Conservation (phyloP, 2,888 invertebrate genomes). For the Agrilus cyanescens region DNA sequence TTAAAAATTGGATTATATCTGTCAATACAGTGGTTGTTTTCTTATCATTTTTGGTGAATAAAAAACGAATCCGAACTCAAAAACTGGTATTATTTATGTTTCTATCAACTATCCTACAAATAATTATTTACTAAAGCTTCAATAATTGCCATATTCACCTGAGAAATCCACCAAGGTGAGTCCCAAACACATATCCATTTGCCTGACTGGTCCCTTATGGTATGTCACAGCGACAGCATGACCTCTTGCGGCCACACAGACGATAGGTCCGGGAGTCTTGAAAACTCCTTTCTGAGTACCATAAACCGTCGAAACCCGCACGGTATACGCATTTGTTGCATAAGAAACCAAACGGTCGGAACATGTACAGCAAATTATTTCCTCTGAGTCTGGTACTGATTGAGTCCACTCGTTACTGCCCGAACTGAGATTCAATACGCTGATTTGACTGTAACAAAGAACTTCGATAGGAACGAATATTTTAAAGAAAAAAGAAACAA, state of each 20-base stretch:
- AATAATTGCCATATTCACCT: conserved; percentile 22
- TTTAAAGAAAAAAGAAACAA: conserved; percentile 13
- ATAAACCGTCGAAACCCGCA: conserved; percentile 74
- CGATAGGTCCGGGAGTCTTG: conserved; percentile 59
- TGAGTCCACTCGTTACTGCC: conserved; percentile 81
- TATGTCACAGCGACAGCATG: conserved; percentile 53
- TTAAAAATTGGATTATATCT: too few species aligned
- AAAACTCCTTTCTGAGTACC: conserved; percentile 78
- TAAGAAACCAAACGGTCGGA: conserved; percentile 70
- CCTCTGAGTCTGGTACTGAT: conserved; percentile 67
- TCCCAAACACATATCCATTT: conserved; percentile 43
- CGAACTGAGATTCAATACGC: conserved; percentile 61
- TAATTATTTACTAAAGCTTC: too few species aligned
- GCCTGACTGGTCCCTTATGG: conserved; percentile 45
- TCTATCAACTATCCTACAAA: too few species aligned
- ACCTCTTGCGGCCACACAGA: conserved; percentile 52
- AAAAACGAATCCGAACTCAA: too few species aligned
- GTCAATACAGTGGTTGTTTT: too few species aligned
- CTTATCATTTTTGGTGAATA: too few species aligned
- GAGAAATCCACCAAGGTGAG: conserved; percentile 41
- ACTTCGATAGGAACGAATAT: background rate
- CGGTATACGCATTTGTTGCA: conserved; percentile 59
- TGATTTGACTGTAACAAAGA: conserved; percentile 52
- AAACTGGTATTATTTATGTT: too few species aligned
- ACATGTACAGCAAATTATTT: conserved; percentile 51